These are phyloP conservation scores for Molothrus ater DNA, from an alignment of 2,797 vertebrate genomes.

Conservation along the genomic window DNA sequence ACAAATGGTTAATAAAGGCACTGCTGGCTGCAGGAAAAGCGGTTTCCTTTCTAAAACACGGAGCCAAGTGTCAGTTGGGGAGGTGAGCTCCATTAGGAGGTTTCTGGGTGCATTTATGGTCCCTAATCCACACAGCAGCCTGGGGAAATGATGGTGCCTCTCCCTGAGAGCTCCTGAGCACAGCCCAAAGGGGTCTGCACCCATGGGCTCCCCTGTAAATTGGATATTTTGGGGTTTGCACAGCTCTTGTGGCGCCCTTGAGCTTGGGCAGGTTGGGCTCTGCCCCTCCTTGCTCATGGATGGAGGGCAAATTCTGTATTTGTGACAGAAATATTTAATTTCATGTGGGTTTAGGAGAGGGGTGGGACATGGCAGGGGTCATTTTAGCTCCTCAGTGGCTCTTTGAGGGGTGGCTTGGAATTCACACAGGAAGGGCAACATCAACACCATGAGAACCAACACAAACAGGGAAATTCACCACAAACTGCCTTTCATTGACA, in stretches of 20 bases:
- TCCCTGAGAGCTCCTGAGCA: background rate
- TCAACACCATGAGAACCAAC: background rate
- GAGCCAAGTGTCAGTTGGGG: background rate
- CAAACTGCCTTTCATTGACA: background rate
- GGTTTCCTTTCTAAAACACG: background rate
- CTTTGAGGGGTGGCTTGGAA: background rate
- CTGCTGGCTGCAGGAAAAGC: background rate
- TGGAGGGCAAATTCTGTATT: background rate
- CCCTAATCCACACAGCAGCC: background rate
- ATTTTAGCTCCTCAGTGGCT: background rate
- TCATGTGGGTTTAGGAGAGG: background rate
- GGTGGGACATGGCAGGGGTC: accelerated
- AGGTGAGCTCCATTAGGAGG: background rate
- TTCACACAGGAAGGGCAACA: background rate
- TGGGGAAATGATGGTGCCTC: background rate
- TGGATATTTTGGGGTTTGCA: background rate
- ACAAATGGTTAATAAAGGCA: slow-evolving; percentile 21
- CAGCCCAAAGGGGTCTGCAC: background rate
- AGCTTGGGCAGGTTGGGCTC: background rate
- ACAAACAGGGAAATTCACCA: accelerated
- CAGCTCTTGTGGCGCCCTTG: background rate
- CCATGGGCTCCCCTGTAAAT: background rate
- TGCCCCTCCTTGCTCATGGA: background rate
- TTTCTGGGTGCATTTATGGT: background rate
- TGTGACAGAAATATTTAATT: background rate